A percentile compares a stretch with the other conserved stretches of the same genome.
These are phyloP conservation scores for Lycocerus yunnanus DNA, from an alignment of 2,888 invertebrate species.

Conservation along the genomic window DNA sequence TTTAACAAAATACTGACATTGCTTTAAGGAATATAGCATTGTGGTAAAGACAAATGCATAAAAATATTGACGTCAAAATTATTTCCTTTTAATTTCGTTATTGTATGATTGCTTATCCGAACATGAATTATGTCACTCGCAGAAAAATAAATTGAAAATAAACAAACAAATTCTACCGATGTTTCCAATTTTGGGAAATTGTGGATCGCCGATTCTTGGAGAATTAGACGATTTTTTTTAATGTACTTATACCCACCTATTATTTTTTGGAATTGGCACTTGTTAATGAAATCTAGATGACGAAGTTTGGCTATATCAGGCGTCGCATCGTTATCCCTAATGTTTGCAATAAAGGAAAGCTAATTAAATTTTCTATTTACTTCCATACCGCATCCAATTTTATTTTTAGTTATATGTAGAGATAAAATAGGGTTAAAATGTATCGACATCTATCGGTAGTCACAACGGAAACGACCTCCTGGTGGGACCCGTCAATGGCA, in stretches of 20 bases:
- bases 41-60: neutral
- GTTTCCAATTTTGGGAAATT: neutral
- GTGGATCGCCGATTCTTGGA: neutral
- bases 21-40: neutral
- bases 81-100: slow-evolving; percentile 8
- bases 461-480: slow-evolving; percentile 33
- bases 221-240: too few species aligned
- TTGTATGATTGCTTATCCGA: neutral
- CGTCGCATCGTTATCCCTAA: neutral
- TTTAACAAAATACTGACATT: slow-evolving; percentile 6
- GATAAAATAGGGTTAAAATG: slow-evolving; percentile 22
- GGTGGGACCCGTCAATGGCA: slow-evolving; percentile 39
- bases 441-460: slow-evolving; percentile 28
- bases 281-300: too few species aligned
- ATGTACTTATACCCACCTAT: too few species aligned
- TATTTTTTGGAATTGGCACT: too few species aligned
- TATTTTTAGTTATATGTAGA: neutral
- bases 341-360: neutral
- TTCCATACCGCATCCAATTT: neutral
- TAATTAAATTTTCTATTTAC: neutral
- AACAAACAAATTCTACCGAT: neutral
- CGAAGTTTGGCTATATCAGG: too few species aligned
- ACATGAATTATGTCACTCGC: slow-evolving; percentile 9
- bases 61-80: slow-evolving; percentile 9
- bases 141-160: neutral